Percentiles rank a stretch among this genome's conserved stretches.
phyloP scores from a whole-genome alignment of 2,797 vertebrate species.

The Poeciliopsis turneri region DNA sequence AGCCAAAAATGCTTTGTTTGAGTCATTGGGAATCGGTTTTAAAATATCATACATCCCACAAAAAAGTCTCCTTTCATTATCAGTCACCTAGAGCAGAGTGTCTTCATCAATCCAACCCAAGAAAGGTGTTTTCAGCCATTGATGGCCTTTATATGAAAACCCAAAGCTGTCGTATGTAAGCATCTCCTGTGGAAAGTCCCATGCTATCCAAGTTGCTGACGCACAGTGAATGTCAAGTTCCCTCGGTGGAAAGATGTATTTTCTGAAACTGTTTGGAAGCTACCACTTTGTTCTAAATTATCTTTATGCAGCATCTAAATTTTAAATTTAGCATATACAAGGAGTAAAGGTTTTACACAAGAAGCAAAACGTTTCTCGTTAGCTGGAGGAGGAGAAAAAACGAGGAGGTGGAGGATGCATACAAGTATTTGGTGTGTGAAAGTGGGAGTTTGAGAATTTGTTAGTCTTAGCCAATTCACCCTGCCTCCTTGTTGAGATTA shows the following conservation, averaged over 20 bases:
- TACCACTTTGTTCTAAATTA: background rate
- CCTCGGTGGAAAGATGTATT: background rate
- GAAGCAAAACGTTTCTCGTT: slow-evolving; percentile 12
- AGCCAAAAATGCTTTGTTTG: slow-evolving; percentile 55
- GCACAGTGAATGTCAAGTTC: slow-evolving; percentile 17
- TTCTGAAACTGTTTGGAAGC: background rate
- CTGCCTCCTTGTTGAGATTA: slow-evolving; percentile 64
- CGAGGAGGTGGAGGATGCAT: background rate
- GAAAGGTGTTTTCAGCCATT: slow-evolving; percentile 8
- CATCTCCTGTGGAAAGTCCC: slow-evolving; percentile 66
- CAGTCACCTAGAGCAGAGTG: slow-evolving; percentile 15
- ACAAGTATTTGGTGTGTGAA: background rate
- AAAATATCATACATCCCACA: slow-evolving; percentile 47
- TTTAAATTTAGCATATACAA: slow-evolving; percentile 70
- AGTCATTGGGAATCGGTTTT: slow-evolving; percentile 46
- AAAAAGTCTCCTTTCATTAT: background rate
- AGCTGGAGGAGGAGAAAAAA: slow-evolving; percentile 28
- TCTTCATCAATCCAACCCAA: slow-evolving; percentile 8
- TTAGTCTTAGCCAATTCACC: slow-evolving; percentile 43
- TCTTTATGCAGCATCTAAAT: slow-evolving; percentile 29
- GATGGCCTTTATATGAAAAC: slow-evolving; percentile 16
- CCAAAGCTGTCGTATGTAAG: slow-evolving; percentile 44
- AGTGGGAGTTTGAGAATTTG: slow-evolving; percentile 16
- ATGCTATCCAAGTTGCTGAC: slow-evolving; percentile 45
- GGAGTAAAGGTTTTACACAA: slow-evolving; percentile 15